Percentiles rank a stretch among this genome's conserved stretches.
phyloP scores from a whole-genome alignment of 92 coral and sea anemone species.

The Desmophyllum pertusum region DNA sequence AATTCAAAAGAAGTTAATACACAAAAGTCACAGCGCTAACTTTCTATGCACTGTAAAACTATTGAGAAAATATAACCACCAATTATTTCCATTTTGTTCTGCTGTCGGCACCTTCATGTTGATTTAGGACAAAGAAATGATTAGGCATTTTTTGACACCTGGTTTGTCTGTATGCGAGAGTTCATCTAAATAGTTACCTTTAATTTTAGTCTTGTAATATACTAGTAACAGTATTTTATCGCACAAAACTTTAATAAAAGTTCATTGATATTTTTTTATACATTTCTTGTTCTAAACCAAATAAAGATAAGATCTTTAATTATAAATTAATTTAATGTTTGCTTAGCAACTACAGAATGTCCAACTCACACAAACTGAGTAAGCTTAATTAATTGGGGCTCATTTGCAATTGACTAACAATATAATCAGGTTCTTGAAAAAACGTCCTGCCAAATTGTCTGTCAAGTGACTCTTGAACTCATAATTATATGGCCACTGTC shows the following conservation, averaged over 20 bases:
- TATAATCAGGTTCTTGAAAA: too few species aligned
- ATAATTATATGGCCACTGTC: too few species aligned
- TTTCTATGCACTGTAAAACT: not conserved
- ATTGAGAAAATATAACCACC: not conserved
- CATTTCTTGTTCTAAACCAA: not conserved
- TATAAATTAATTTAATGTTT: not conserved
- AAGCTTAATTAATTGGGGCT: not conserved
- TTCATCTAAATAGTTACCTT: not conserved
- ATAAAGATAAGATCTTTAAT: not conserved
- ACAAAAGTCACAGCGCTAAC: not conserved
- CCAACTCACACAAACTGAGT: not conserved
- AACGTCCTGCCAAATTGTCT: too few species aligned
- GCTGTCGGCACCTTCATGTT: not conserved
- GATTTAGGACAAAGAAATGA: constrained; percentile 6
- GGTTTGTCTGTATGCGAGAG: not conserved
- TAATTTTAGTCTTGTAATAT: not conserved
- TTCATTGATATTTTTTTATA: not conserved
- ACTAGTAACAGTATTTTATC: not conserved
- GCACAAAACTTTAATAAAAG: not conserved
- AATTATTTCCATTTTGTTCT: not conserved
- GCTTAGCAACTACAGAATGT: constrained; percentile 19
- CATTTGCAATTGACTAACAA: not conserved
- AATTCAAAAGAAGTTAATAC: not conserved
- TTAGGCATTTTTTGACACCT: not conserved
- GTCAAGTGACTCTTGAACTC: too few species aligned